phyloP scores from a whole-genome alignment of 2,113 vertebrate genomes.

The Noctilio leporinus region DNA sequence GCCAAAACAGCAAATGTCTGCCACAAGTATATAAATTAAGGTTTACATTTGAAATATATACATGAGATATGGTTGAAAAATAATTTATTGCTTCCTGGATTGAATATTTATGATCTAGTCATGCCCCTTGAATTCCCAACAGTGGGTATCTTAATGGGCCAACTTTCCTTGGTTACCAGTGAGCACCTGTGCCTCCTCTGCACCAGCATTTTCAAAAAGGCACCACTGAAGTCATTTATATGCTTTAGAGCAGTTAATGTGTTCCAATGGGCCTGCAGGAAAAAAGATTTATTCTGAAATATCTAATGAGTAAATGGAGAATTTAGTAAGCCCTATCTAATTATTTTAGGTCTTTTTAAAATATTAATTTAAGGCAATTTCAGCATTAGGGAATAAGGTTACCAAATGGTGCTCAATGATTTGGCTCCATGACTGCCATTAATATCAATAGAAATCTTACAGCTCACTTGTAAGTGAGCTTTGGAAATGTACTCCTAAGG shows the following conservation, averaged over 20 bases:
- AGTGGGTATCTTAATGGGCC: not conserved
- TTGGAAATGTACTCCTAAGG: slow-evolving; percentile 76
- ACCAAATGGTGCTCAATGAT: slow-evolving; percentile 67
- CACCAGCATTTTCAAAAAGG: slow-evolving; percentile 33
- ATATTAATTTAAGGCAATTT: slow-evolving; percentile 78
- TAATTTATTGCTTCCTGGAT: not conserved
- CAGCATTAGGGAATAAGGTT: slow-evolving; percentile 75
- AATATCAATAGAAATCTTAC: slow-evolving; percentile 74
- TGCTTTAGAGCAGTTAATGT: slow-evolving; percentile 66
- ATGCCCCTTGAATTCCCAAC: slow-evolving; percentile 21
- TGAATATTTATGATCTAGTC: not conserved
- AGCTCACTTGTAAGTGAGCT: slow-evolving; percentile 74
- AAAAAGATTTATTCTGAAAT: slow-evolving; percentile 69
- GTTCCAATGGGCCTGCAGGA: slow-evolving; percentile 56
- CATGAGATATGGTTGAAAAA: not conserved
- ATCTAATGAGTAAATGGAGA: slow-evolving; percentile 72
- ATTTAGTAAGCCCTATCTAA: slow-evolving; percentile 74
- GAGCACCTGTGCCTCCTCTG: slow-evolving; percentile 1
- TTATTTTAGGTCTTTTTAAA: slow-evolving; percentile 80
- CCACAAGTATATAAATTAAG: not conserved
- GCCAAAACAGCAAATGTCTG: not conserved
- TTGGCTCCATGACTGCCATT: slow-evolving; percentile 71
- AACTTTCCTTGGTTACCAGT: slow-evolving; percentile 42
- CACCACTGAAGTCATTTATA: slow-evolving; percentile 65
- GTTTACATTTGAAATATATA: not conserved